These are phyloP conservation scores for Schizaphis graminum DNA, from an alignment of 2,888 invertebrate species.

Conservation along the genomic window DNA sequence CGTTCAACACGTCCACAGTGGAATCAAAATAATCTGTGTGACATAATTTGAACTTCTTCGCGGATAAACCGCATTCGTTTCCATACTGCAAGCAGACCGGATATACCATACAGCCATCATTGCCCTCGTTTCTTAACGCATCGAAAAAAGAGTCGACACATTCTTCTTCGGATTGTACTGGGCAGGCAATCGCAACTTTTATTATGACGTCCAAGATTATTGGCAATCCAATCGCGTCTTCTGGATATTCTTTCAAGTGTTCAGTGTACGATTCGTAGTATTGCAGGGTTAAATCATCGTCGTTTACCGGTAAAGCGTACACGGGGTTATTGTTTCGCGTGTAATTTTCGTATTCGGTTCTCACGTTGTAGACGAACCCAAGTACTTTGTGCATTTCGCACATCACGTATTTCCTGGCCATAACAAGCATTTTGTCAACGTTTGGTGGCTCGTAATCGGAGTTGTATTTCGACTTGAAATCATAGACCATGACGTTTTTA, in stretches of 20 bases:
- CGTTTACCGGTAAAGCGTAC: background rate
- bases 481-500: constrained; percentile 5
- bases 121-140: background rate
- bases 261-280: background rate
- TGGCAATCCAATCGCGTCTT: background rate
- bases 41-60: background rate
- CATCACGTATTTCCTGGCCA: background rate
- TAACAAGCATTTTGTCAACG: background rate
- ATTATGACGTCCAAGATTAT: constrained; percentile 28
- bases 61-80: background rate
- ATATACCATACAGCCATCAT: background rate
- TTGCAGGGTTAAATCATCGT: background rate
- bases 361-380: background rate
- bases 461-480: constrained; percentile 23
- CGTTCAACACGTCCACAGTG: background rate
- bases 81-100: constrained; percentile 33
- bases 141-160: background rate
- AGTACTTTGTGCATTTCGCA: constrained; percentile 1
- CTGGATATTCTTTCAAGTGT: background rate
- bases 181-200: background rate
- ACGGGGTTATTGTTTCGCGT: background rate
- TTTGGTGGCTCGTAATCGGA: background rate
- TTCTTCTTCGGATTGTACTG: background rate
- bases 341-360: background rate
- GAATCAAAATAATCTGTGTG: background rate